Evolutionary conservation across 2,113 vertebrate species (phyloP), one percentile per base, ranked within the genome.

Genomic region (Antennarius striatus): DNA sequence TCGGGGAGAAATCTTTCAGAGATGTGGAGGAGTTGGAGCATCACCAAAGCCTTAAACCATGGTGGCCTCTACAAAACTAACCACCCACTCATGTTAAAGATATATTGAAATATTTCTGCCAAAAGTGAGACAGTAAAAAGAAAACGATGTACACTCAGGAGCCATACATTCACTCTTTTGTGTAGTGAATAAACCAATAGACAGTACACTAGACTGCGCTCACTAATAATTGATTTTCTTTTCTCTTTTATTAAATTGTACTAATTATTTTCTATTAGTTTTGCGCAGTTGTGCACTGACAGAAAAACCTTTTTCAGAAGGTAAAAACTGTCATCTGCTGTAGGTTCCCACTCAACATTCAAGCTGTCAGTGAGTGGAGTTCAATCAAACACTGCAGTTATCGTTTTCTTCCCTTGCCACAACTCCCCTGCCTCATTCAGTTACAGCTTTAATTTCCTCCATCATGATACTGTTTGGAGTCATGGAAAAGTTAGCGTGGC

Each of bases 361-460:
- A 4, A 50, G 56, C 65, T 63, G 54, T 74, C 74, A 66, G 62
- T 67, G 58, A 71, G 16, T 1, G 15, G 53, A 48, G 16, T 73
- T 63, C 30, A 43, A 49, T 29, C 2, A 15, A 63, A 51, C 52
- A 6, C 32, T 9, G 51, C 47, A 15, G 22, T 57, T 71, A 39
- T 16, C 64, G 47, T 73, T 10, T 50, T 36, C 42, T 15, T 14
- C 51, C 47, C 28, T 36, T 36, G 40, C 58, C 61, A 15, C 53
- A 16, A 0, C 43, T 48, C 69, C 56, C 16, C 55, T 40, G 54
- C 75, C 29, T 50, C 39, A 14, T 50, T 82, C 76, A 16, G 42
- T 69, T 73, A 70, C 75, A 48, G 50, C 68, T 81, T 80, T 75
- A 71, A 80, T 81, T 82, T 68, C 72, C 62, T 79, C 56, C 63